These are phyloP conservation scores for Megalops atlanticus DNA, from an alignment of 2,113 vertebrate genomes.

Conservation along the genomic window DNA sequence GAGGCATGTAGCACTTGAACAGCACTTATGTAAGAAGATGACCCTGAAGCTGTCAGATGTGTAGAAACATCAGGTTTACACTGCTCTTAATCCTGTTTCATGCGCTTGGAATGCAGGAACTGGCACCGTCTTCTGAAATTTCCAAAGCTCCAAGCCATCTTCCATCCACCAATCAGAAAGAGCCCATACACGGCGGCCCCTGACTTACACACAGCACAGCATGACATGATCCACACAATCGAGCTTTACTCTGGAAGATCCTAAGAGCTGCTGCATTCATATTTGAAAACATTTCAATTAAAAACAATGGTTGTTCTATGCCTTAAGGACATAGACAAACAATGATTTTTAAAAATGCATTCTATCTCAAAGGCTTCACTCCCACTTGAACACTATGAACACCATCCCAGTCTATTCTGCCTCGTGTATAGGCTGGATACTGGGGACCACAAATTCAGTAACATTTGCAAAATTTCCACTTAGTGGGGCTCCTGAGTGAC, in stretches of 20 bases:
- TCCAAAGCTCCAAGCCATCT: conserved; percentile 58
- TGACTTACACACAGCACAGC: background rate
- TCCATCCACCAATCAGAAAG: conserved; percentile 39
- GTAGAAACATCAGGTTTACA: conserved; percentile 52
- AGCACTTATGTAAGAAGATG: conserved; percentile 23
- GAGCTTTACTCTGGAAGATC: background rate
- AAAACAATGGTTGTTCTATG: background rate
- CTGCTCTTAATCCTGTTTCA: conserved; percentile 67
- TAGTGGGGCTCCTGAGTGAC: no score
- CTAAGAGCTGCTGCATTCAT: background rate
- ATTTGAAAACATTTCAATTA: background rate
- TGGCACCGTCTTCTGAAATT: conserved; percentile 61
- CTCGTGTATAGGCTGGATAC: background rate
- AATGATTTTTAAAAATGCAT: background rate
- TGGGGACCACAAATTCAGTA: conserved; percentile 50
- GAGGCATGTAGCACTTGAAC: background rate
- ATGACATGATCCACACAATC: background rate
- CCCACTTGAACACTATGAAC: background rate
- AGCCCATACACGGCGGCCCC: background rate
- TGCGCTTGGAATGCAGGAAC: conserved; percentile 57
- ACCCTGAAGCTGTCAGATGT: conserved; percentile 35
- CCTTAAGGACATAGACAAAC: background rate
- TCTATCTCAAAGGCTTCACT: no score
- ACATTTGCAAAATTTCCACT: no score
- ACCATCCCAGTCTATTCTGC: background rate